Evolutionary conservation across 2,113 vertebrate genomes (phyloP).

Genomic region (Maccullochella peelii): DNA sequence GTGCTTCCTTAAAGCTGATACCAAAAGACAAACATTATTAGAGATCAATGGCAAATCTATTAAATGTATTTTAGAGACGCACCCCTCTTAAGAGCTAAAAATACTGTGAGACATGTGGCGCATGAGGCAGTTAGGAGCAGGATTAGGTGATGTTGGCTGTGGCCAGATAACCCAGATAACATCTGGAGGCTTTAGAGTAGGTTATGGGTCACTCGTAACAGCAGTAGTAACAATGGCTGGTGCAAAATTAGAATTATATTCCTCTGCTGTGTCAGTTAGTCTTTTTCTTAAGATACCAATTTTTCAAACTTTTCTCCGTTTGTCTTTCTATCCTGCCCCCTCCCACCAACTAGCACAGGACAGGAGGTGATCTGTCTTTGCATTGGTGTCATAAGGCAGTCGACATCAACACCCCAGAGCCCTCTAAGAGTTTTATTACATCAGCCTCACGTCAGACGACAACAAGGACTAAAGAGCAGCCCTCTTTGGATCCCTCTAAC

Average conservation of each 20-base stretch:
- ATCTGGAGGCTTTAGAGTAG: constrained; percentile 40
- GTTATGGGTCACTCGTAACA: not conserved
- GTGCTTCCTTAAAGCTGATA: constrained; percentile 13
- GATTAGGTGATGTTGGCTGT: constrained; percentile 14
- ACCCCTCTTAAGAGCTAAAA: constrained; percentile 18
- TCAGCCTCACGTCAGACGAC: constrained; percentile 47
- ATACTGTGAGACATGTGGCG: constrained; percentile 11
- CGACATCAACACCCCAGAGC: constrained; percentile 45
- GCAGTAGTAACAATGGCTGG: not conserved
- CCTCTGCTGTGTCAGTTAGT: not conserved
- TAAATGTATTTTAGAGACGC: constrained; percentile 17
- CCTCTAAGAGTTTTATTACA: constrained; percentile 40
- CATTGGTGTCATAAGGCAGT: constrained; percentile 45
- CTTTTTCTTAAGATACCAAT: not conserved
- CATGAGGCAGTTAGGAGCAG: not conserved
- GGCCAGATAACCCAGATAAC: constrained; percentile 40
- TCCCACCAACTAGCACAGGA: not conserved
- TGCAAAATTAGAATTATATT: constrained; percentile 2
- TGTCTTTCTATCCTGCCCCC: not conserved
- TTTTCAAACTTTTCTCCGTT: not conserved
- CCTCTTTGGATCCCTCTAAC: constrained; percentile 35
- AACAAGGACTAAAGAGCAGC: constrained; percentile 42
- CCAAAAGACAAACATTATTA: constrained; percentile 38
- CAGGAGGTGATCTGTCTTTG: constrained; percentile 41
- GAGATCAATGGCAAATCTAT: constrained; percentile 28